Base-by-base conservation (phyloP, 64 coral and sea anemone species). In the Pachyseris speciosa region DNA sequence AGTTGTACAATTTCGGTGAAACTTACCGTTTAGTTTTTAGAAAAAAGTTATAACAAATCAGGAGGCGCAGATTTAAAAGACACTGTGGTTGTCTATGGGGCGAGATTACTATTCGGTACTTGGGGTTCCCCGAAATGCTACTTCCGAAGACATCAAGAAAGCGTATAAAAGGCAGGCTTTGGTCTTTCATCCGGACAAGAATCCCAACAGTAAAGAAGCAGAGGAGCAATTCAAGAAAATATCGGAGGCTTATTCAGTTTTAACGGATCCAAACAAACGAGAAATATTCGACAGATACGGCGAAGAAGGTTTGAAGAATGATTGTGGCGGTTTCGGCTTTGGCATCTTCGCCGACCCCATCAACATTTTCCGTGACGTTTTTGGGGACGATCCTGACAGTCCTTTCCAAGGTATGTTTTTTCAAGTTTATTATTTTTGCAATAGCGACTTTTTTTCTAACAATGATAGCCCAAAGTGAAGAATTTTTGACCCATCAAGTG, bases 181-280 rank as follows among this genome's bases (percentile, higher is more conserved):
- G 89, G 64, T 83, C 22, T 98, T 86, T 98, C 95, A 98, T 73
- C 95, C 95, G 0, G 95, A 98, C 80, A 98, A 94, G 61, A 98
- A 94, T 65, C 58, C 58, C 34, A 86, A 78, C 67, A 86, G 41
- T 73, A 39, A 80, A 65, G 95, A 48, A 39, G 87, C 95, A 28
- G 91, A 89, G 41, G 95, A 98, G 72, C 77, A 87, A 40, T 98
- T 98, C 27, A 98, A 98, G 86, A 88, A 86, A 77, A 90, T 98
- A 49, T 85, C 85, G 41, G 77, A 89, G 73, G 95, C 95, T 22
- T 93, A 98, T 50, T 61, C 78, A n/a, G 87, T 98, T 29, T 86
- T 98, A 80, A 91, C 41, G 37, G 87, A 98, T 34, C 73, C 95
- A 16, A 40, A 38, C 33, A 80, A 94, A 67, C 69, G 95, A 48